A percentile compares a stretch with the other conserved stretches of the same genome.
These are phyloP conservation scores for Tetrapedia diversipes DNA, from an alignment of 2,888 invertebrate species.

Conservation along the genomic window DNA sequence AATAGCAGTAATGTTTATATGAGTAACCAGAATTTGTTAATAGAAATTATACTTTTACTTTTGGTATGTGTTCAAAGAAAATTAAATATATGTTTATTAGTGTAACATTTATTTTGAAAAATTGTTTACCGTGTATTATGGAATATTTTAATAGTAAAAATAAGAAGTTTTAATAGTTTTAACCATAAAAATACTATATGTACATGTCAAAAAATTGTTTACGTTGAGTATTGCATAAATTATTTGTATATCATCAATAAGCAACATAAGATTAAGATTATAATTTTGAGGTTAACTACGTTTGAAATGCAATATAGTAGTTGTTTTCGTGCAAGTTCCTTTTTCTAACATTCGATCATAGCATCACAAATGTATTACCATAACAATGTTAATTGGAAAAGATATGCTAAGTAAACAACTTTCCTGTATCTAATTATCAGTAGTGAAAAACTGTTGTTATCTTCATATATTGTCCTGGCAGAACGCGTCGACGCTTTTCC, in stretches of 20 bases:
- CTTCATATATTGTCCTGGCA: conserved; percentile 22
- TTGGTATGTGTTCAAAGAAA: not conserved
- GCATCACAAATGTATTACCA: conserved; percentile 21
- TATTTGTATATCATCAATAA: not conserved
- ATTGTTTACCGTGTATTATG: not conserved
- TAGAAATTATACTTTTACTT: not conserved
- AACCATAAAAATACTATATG: not conserved
- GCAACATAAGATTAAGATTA: not conserved
- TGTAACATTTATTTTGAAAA: not conserved
- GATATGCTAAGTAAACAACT: conserved; percentile 31
- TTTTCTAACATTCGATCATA: not conserved
- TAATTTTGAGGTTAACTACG: conserved; percentile 50
- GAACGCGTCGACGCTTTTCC: conserved; percentile 30
- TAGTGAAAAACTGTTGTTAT: conserved; percentile 10
- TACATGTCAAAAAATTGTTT: not conserved
- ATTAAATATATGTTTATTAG: not conserved
- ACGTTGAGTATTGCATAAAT: not conserved
- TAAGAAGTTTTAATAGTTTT: not conserved
- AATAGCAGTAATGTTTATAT: not conserved
- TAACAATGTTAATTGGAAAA: conserved; percentile 22
- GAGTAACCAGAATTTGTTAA: not conserved
- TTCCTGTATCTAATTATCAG: conserved; percentile 36
- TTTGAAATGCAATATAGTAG: not conserved
- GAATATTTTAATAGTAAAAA: not conserved
- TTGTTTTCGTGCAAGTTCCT: conserved; percentile 7